phyloP scores from a whole-genome alignment of 1,140 invertebrate genomes.

The Ganaspis sp. region DNA sequence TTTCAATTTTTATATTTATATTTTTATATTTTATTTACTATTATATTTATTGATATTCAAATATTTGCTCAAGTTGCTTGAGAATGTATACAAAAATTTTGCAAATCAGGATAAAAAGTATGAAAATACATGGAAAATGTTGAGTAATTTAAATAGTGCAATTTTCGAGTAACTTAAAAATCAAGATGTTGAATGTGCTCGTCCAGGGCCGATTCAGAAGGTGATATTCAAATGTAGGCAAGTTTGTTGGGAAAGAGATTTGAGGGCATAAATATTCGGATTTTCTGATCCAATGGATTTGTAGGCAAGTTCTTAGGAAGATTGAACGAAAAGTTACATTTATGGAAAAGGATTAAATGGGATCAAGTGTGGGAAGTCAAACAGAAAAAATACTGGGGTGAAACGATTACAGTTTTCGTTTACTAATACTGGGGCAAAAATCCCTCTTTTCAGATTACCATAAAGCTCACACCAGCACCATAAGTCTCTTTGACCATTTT shows the following conservation, averaged over 20 bases:
- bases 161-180: not conserved
- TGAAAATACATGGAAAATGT: not conserved
- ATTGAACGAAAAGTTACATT: not conserved
- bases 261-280: not conserved
- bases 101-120: too few relatives aligned
- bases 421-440: not conserved
- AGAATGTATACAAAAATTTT: too few relatives aligned
- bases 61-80: too few relatives aligned
- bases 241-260: not conserved
- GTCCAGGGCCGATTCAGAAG: not conserved
- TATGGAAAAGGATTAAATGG: not conserved
- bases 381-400: not conserved
- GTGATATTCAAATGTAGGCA: not conserved
- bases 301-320: not conserved
- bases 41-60: too few relatives aligned
- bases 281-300: not conserved
- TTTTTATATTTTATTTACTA: too few relatives aligned
- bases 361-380: not conserved
- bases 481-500: not conserved
- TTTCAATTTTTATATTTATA: too few relatives aligned
- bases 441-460: too few relatives aligned
- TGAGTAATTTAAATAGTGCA: not conserved
- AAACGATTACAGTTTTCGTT: not conserved
- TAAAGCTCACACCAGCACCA: too few relatives aligned
- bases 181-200: not conserved